A percentile compares a stretch with the other conserved stretches of the same genome.
phyloP scores from a whole-genome alignment of 2,113 vertebrate species.

The Lasiurus borealis region DNA sequence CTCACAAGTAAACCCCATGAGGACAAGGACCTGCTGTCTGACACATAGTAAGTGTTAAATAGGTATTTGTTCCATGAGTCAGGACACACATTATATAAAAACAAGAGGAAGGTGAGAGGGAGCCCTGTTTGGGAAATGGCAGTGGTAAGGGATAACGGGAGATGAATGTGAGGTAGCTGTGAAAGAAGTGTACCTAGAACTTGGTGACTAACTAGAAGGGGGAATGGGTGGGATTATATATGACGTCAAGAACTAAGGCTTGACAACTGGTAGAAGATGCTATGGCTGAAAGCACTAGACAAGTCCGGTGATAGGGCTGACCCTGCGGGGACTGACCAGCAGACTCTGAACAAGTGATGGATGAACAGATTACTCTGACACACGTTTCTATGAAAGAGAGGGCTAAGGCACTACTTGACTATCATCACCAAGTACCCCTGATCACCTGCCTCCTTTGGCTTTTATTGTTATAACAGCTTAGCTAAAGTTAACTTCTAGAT shows the following conservation, averaged over 20 bases:
- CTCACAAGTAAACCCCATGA: background rate
- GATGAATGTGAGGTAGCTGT: background rate
- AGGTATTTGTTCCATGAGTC: background rate
- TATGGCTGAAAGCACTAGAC: too few relatives aligned
- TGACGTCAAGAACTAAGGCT: background rate
- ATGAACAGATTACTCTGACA: too few relatives aligned
- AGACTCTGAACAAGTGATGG: too few relatives aligned
- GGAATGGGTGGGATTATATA: background rate
- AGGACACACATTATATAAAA: background rate
- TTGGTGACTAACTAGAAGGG: background rate
- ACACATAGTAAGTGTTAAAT: background rate
- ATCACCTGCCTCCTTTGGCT: too few relatives aligned
- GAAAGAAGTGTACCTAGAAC: background rate
- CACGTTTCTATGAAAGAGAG: too few relatives aligned
- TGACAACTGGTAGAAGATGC: background rate
- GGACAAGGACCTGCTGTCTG: background rate
- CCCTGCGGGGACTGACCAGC: too few relatives aligned
- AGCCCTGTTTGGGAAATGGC: background rate
- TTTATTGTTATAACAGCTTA: too few relatives aligned
- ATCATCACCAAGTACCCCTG: too few relatives aligned
- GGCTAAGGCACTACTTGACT: too few relatives aligned
- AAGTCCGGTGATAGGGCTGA: background rate
- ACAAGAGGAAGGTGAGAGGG: background rate
- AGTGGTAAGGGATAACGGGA: background rate
- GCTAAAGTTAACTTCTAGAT: too few relatives aligned